Percentiles rank a stretch among this genome's conserved stretches.
Conservation (phyloP, 2,113 vertebrate species). For the Lota lota region DNA sequence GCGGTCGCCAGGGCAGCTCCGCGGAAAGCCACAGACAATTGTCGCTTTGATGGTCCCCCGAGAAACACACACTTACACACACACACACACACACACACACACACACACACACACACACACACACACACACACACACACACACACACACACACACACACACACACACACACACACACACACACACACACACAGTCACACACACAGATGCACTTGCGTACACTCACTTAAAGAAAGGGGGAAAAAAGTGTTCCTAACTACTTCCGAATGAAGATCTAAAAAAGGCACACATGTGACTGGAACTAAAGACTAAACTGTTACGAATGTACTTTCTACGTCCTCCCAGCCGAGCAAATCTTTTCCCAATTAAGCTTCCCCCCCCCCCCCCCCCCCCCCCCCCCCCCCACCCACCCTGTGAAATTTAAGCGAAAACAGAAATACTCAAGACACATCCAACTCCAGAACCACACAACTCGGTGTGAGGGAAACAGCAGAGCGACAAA, state of each 20-base stretch:
- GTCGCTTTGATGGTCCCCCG: conserved; percentile 75
- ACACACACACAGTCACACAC: background rate
- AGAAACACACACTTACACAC: conserved; percentile 62
- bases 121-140: conserved; percentile 37
- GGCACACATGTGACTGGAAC: conserved; percentile 55
- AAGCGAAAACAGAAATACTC: no score
- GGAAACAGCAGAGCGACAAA: no score
- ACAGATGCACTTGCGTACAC: background rate
- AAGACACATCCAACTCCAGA: no score
- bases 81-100: background rate
- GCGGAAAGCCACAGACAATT: conserved; percentile 74
- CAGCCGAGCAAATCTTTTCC: no score
- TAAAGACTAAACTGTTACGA: background rate
- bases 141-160: conserved; percentile 40
- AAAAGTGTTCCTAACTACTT: conserved; percentile 55
- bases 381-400: no score
- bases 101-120: background rate
- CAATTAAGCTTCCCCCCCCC: no score
- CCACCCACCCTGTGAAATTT: no score
- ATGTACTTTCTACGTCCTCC: no score
- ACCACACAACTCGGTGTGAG: no score
- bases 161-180: conserved; percentile 38
- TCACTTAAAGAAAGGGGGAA: conserved; percentile 3
- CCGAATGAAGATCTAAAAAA: conserved; percentile 59
- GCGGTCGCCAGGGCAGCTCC: conserved; percentile 82